A percentile compares a stretch with the other conserved stretches of the same genome.
phyloP scores from a whole-genome alignment of 2,797 vertebrate species.

The Fringilla coelebs region DNA sequence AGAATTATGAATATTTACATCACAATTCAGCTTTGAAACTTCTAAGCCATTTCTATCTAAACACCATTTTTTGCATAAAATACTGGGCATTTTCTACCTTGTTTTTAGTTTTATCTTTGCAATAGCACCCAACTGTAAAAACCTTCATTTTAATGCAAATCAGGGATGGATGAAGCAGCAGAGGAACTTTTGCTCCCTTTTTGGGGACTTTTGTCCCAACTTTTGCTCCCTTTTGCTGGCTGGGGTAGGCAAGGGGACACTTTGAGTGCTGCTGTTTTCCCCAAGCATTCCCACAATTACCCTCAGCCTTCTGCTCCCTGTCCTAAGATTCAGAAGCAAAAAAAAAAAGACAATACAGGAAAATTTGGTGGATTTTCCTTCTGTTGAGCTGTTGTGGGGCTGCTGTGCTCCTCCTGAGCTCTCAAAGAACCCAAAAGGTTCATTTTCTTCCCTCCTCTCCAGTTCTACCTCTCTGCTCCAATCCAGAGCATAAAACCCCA shows the following conservation, averaged over 20 bases:
- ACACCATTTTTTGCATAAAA: neutral
- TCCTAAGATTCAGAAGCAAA: neutral
- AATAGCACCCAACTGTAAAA: neutral
- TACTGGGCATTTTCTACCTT: neutral
- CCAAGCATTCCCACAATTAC: fast-evolving
- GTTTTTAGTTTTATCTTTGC: neutral
- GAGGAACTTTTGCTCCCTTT: neutral
- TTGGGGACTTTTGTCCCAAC: neutral
- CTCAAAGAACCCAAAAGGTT: neutral
- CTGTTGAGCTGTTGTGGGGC: neutral
- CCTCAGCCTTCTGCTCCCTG: neutral
- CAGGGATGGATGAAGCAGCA: neutral
- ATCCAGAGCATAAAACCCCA: neutral
- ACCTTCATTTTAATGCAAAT: neutral
- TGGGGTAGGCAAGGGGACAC: neutral
- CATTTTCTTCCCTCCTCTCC: neutral
- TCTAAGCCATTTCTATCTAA: neutral
- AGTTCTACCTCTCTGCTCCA: neutral
- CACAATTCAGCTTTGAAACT: neutral
- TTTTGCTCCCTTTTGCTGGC: neutral
- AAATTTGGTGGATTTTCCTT: neutral
- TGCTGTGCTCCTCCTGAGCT: neutral
- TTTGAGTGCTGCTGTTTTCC: neutral
- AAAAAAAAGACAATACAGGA: neutral
- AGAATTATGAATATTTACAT: neutral